Conservation (phyloP, 2,888 invertebrate genomes). For the Hybos culiciformis region DNA sequence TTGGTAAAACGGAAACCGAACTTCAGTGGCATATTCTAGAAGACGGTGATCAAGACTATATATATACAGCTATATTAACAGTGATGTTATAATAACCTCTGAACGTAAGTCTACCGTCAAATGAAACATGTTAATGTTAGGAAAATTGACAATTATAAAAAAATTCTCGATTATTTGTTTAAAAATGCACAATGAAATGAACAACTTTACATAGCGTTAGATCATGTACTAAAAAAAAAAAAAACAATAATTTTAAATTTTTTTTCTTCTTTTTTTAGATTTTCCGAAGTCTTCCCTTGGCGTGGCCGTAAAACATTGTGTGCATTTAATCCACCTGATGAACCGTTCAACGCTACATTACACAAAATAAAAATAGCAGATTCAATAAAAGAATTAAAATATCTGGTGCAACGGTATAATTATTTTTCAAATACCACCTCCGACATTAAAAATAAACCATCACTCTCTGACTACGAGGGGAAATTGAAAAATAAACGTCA, state of each 20-base stretch:
- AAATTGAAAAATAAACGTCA: not conserved
- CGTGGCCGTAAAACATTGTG: slow-evolving; percentile 18
- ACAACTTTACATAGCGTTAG: no score
- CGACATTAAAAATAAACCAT: not conserved
- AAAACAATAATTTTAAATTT: not conserved
- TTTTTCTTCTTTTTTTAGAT: slow-evolving; percentile 10
- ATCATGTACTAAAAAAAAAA: not conserved
- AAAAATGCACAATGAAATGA: no score
- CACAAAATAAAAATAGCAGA: slow-evolving; percentile 23
- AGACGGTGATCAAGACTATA: no score
- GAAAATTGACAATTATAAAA: no score
- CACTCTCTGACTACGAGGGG: not conserved
- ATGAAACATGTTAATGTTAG: no score
- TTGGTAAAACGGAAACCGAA: no score
- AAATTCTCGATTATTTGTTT: no score
- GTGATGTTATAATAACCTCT: no score
- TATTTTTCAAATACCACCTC: no score
- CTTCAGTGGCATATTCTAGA: no score
- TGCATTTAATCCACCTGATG: slow-evolving; percentile 19
- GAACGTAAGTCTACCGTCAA: no score
- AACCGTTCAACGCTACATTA: slow-evolving; percentile 24
- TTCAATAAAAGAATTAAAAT: slow-evolving; percentile 21
- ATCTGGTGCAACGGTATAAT: slow-evolving; percentile 21
- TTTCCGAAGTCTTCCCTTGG: slow-evolving; percentile 14
- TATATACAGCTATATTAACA: no score